Base-by-base conservation (phyloP, 37 sponge, comb jelly and placozoan species). In the Cladorhizidae sp. region DNA sequence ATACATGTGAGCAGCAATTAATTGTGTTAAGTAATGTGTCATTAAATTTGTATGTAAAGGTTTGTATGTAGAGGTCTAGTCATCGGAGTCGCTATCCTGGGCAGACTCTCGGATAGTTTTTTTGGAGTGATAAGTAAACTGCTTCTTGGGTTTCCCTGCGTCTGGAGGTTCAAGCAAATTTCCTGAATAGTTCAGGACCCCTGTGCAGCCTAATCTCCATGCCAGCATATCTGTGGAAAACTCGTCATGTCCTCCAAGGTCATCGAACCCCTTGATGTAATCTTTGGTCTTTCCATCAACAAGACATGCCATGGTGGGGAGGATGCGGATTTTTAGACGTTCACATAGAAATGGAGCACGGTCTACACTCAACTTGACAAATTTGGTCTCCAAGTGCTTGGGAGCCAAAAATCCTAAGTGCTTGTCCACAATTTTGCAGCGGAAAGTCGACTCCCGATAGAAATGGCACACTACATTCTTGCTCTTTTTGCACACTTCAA, bases 401-500 rank as follows among this genome's bases (percentile, higher is more conserved):
- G 88, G 91, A n/a, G 97, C 97, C 18, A 98, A 78, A 9, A 91
- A 69, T 28, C 64, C 55, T 33, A 98, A 57, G 64, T 98, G 99
- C 74, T 98, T 98, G 76, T 98, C 99, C 35, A 98, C 95, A 77
- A 98, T 98, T 67, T 96, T 92, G 73, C 99, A 98, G 39, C 98
- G 82, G 84, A 87, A 82, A 3, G 97, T 94, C 0, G 88, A 77
- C 58, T 91, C 94, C 0, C 95, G 84, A 59, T 82, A 98, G 80
- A 96, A 98, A 52, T 94, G 97, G 67, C 93, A 89, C 36, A 98
- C 95, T 21, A 98, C 89, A 35, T 86, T 87, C n/a, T 89, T 81
- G 52, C 87, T 96, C 49, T 92, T 83, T 79, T 98, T 98, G 61
- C 91, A 85, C 38, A 83, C 89, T 21, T 91, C 94, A 80, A 98